Evolutionary conservation across 2,888 invertebrate genomes (phyloP).

Genomic region (Chrysotoxum bicinctum): DNA sequence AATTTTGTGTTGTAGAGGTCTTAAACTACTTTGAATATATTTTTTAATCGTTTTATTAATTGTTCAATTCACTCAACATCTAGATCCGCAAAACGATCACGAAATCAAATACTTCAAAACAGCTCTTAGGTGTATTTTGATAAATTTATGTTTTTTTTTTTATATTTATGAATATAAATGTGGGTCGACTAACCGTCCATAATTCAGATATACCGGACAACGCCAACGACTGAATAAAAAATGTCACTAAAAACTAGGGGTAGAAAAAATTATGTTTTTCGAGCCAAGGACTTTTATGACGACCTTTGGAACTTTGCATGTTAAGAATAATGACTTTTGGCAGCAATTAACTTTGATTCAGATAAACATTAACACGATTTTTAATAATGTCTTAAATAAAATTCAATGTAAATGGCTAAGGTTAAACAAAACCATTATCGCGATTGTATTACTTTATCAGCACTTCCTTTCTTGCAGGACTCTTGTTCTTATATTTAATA

Average conservation of each 20-base stretch:
- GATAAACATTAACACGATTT: constrained; percentile 54
- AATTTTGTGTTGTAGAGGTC: too few relatives aligned
- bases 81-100: constrained; percentile 49
- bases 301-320: constrained; percentile 48
- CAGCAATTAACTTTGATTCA: constrained; percentile 58
- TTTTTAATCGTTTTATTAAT: constrained; percentile 37
- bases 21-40: neutral
- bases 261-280: constrained; percentile 47
- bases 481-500: neutral
- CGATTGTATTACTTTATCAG: constrained; percentile 27
- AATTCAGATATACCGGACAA: constrained; percentile 37
- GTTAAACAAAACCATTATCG: neutral
- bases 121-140: constrained; percentile 58
- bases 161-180: constrained; percentile 44
- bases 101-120: constrained; percentile 60
- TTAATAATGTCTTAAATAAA: constrained; percentile 42
- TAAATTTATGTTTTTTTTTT: constrained; percentile 24
- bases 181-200: constrained; percentile 49
- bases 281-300: neutral
- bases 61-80: constrained; percentile 51
- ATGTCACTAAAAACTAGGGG: constrained; percentile 30
- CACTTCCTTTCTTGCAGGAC: neutral
- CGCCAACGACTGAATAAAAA: constrained; percentile 20
- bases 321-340: constrained; percentile 14
- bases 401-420: neutral